phyloP scores from a whole-genome alignment of 1,140 invertebrate genomes.

The Aphis gossypii region DNA sequence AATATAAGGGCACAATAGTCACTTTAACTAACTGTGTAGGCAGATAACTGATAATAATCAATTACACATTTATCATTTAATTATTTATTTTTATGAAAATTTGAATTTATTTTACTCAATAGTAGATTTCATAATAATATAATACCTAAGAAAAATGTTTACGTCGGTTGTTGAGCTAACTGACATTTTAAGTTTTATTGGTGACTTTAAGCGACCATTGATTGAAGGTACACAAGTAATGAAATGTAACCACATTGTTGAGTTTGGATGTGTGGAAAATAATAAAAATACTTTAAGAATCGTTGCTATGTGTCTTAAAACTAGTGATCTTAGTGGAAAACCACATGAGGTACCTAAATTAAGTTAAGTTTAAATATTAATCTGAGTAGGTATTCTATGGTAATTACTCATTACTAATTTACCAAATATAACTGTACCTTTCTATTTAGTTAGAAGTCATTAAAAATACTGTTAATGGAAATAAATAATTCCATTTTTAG shows the following conservation, averaged over 20 bases:
- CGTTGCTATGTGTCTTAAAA: background rate
- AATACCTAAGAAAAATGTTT: background rate
- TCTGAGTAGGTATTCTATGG: no score
- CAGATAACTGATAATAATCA: no score
- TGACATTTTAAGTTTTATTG: background rate
- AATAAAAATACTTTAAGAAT: background rate
- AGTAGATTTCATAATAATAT: no score
- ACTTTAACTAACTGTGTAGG: no score
- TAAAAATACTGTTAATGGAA: background rate
- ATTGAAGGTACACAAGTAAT: background rate
- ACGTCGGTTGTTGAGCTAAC: background rate
- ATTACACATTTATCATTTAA: no score
- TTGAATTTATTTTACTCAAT: no score
- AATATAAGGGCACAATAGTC: no score
- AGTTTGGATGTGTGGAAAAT: background rate
- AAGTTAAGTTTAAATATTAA: background rate
- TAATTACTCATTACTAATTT: no score
- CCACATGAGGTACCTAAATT: slow-evolving; percentile 4
- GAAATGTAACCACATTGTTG: background rate
- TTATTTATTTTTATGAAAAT: no score
- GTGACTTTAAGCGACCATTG: background rate
- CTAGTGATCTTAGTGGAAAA: background rate
- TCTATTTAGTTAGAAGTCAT: background rate
- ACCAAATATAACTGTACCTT: background rate
- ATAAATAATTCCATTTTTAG: no score